phyloP scores from a whole-genome alignment of 2,113 vertebrate genomes.

The Chaetodon auriga region DNA sequence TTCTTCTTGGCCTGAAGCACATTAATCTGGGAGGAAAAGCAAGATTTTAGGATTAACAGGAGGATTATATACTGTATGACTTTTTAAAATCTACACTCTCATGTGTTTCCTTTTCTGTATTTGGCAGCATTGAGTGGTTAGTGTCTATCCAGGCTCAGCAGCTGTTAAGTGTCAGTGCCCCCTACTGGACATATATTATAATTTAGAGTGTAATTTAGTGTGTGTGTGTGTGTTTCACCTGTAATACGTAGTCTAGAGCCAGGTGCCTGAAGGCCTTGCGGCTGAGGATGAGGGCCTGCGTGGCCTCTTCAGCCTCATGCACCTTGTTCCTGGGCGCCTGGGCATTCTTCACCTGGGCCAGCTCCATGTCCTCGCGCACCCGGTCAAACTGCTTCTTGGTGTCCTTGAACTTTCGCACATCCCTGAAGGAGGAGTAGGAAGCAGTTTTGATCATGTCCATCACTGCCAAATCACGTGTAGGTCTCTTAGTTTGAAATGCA shows the following conservation, averaged over 20 bases:
- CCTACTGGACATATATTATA: constrained; percentile 47
- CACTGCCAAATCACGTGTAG: not conserved
- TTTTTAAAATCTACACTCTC: not conserved
- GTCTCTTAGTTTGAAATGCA: not conserved
- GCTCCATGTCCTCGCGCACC: constrained; percentile 96
- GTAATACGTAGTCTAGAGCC: constrained; percentile 95
- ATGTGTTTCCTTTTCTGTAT: not conserved
- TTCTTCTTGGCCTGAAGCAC: constrained; percentile 89
- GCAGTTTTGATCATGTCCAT: not conserved
- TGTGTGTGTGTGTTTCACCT: constrained; percentile 85
- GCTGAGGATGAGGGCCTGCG: constrained; percentile 90
- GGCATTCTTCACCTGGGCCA: constrained; percentile 95
- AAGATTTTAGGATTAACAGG: not conserved
- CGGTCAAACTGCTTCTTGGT: constrained; percentile 99
- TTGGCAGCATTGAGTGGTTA: not conserved
- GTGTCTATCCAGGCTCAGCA: not conserved
- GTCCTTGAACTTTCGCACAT: constrained; percentile 97
- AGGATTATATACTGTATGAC: not conserved
- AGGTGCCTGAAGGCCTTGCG: constrained; percentile 96
- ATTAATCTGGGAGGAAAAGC: constrained; percentile 81
- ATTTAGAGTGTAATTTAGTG: not conserved
- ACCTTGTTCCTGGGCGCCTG: constrained; percentile 95
- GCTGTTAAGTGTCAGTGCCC: constrained; percentile 42
- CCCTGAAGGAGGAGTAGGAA: constrained; percentile 79
- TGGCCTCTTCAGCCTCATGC: constrained; percentile 95